These are phyloP conservation scores for Hipparchia sbordonii DNA, from an alignment of 2,888 invertebrate species.

Conservation along the genomic window DNA sequence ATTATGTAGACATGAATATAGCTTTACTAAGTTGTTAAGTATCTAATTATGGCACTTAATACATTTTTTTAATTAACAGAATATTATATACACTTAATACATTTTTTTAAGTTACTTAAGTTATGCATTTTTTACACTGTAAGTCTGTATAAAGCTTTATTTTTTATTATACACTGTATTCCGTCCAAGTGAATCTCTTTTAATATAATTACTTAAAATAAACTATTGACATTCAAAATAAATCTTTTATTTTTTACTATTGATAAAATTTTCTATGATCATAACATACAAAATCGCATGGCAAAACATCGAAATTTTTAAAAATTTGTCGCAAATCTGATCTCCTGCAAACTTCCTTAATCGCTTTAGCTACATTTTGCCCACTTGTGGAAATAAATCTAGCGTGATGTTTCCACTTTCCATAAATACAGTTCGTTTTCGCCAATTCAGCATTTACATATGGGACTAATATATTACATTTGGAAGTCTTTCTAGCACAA, in stretches of 20 bases:
- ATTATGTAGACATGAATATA: too few species aligned
- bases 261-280: conserved; percentile 51
- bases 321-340: conserved; percentile 60
- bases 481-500: conserved; percentile 66
- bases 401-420: conserved; percentile 71
- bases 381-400: conserved; percentile 62
- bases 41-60: too few species aligned
- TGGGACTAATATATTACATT: conserved; percentile 63
- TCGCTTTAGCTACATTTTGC: conserved; percentile 48
- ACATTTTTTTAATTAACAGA: too few species aligned
- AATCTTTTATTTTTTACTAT: conserved; percentile 32
- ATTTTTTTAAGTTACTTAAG: background rate
- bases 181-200: conserved; percentile 42
- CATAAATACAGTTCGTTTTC: conserved; percentile 71
- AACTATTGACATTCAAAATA: background rate
- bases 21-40: too few species aligned
- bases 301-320: conserved; percentile 59
- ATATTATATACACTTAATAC: too few species aligned
- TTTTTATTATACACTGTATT: conserved; percentile 27
- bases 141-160: conserved; percentile 10
- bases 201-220: background rate
- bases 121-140: conserved; percentile 8
- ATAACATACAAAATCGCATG: conserved; percentile 65
- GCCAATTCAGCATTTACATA: conserved; percentile 60
- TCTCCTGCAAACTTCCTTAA: conserved; percentile 64